Conservation (phyloP, 2,888 invertebrate genomes). For the Perdita meconis region DNA sequence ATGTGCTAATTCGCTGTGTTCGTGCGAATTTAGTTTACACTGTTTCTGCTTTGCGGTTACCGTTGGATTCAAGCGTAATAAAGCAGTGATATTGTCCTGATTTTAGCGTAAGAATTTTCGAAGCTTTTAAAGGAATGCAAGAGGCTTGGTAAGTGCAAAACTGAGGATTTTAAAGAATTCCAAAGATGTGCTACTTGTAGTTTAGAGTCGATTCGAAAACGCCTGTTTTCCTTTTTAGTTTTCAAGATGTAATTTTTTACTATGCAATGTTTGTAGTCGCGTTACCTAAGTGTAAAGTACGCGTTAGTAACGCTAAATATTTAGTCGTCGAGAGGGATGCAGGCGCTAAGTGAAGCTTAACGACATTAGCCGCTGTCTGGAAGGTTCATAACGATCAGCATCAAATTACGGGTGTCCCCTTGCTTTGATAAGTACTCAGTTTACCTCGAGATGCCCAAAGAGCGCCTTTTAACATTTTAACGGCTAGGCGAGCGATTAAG, state of each 20-base stretch:
- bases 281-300: conserved; percentile 2
- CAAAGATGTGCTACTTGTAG: too few species aligned
- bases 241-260: too few species aligned
- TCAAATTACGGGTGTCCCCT: conserved; percentile 76
- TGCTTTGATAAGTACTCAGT: conserved; percentile 72
- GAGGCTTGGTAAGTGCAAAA: neutral
- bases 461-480: conserved; percentile 74
- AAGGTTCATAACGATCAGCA: conserved; percentile 78
- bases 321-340: conserved; percentile 57
- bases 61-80: neutral
- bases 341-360: conserved; percentile 77
- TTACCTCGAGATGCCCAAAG: conserved; percentile 72
- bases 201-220: too few species aligned
- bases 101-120: neutral
- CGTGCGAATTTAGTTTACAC: conserved; percentile 7
- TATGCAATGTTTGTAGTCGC: neutral
- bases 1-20: conserved; percentile 21
- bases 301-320: conserved; percentile 58
- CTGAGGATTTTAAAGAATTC: neutral
- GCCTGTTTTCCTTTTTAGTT: too few species aligned
- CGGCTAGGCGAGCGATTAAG: conserved; percentile 64
- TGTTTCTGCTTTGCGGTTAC: too few species aligned
- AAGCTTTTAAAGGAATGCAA: too few species aligned
- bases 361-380: conserved; percentile 78
- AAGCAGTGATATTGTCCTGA: neutral